A percentile compares a stretch with the other conserved stretches of the same genome.
These are phyloP conservation scores for Chrysoperla carnea DNA, from an alignment of 1,140 invertebrate genomes.

Conservation along the genomic window DNA sequence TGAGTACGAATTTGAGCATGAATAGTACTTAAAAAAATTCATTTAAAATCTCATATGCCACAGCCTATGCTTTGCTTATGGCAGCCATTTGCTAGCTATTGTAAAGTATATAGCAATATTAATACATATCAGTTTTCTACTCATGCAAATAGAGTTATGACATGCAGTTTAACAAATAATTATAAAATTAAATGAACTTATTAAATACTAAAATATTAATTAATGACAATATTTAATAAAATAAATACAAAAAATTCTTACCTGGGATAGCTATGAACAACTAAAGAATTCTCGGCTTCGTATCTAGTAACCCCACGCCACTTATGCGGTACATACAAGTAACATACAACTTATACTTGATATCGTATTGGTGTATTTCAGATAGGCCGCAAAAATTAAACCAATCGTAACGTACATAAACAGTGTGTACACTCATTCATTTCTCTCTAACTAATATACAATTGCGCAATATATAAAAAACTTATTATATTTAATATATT, in stretches of 20 bases:
- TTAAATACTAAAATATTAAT: constrained; percentile 12
- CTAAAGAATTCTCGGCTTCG: constrained; percentile 37
- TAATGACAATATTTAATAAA: constrained; percentile 27
- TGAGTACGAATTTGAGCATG: background rate
- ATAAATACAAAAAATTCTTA: constrained; percentile 36
- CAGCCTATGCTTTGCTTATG: constrained; percentile 21
- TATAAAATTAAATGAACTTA: constrained; percentile 11
- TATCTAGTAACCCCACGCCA: constrained; percentile 41
- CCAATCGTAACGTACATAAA: constrained; percentile 32
- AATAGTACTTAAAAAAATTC: constrained; percentile 5
- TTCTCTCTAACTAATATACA: constrained; percentile 21
- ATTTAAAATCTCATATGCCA: constrained; percentile 6
- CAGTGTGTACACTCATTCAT: constrained; percentile 21
- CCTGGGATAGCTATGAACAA: constrained; percentile 32
- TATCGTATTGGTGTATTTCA: constrained; percentile 34
- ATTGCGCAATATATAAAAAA: constrained; percentile 9
- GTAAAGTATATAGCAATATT: constrained; percentile 14
- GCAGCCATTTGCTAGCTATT: constrained; percentile 23
- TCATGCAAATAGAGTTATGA: constrained; percentile 9
- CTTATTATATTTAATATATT: background rate
- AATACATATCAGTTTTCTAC: constrained; percentile 12
- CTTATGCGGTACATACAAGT: constrained; percentile 34
- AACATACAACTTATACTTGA: constrained; percentile 26
- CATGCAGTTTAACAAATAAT: constrained; percentile 5
- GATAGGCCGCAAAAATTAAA: constrained; percentile 37